Conservation (phyloP, 1,140 invertebrate species). For the Drosophila subobscura region DNA sequence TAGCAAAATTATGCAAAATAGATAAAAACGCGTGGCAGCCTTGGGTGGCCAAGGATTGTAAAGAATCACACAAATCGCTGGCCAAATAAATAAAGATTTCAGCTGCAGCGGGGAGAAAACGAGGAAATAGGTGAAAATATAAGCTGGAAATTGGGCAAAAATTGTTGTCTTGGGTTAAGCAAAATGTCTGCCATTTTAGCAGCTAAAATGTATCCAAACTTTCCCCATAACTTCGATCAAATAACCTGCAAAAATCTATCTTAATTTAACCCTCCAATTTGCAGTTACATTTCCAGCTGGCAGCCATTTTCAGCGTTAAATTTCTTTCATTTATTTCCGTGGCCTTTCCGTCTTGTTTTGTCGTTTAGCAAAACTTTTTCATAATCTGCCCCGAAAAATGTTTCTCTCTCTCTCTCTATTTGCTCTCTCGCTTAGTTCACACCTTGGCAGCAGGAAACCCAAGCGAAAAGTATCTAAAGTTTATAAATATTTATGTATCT, state of each 20-base stretch:
- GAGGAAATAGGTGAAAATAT: no score
- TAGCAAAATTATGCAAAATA: conserved; percentile 80
- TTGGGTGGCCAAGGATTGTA: conserved; percentile 44
- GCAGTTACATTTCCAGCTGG: conserved; percentile 15
- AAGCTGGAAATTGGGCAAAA: not conserved
- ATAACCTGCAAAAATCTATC: no score
- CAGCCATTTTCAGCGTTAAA: conserved; percentile 59
- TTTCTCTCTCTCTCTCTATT: conserved; percentile 20
- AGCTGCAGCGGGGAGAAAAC: not conserved
- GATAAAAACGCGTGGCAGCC: conserved; percentile 18
- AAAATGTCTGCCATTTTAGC: no score
- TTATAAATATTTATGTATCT: conserved; percentile 83
- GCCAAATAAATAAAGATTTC: conserved; percentile 62
- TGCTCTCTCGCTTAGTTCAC: conserved; percentile 62
- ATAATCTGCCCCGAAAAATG: conserved; percentile 57
- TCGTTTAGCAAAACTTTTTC: conserved; percentile 71
- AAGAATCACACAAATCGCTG: conserved; percentile 70
- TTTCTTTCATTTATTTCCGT: conserved; percentile 36
- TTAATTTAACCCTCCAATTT: no score
- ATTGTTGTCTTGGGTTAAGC: no score
- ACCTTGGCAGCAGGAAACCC: conserved; percentile 66
- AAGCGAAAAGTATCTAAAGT: conserved; percentile 76
- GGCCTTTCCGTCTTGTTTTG: conserved; percentile 6
- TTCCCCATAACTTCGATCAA: no score
- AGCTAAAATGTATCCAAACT: no score